phyloP scores from a whole-genome alignment of 2,888 invertebrate genomes.

The Timema cristinae region DNA sequence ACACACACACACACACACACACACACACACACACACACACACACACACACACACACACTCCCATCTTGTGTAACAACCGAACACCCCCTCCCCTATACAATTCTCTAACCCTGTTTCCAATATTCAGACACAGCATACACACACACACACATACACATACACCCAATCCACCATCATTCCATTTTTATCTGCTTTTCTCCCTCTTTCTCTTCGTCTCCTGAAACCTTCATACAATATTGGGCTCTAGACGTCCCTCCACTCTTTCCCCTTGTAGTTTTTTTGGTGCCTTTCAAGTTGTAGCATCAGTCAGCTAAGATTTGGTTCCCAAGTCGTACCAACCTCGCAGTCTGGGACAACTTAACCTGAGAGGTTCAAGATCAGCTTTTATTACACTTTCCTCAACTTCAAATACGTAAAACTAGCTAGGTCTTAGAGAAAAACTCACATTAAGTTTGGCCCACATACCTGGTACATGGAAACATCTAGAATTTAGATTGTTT shows the following conservation, averaged over 20 bases:
- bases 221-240: conserved; percentile 28
- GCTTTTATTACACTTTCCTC: too few species aligned
- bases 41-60: too few species aligned
- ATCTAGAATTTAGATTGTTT: too few species aligned
- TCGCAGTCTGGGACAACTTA: not conserved
- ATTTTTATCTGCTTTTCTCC: conserved; percentile 22
- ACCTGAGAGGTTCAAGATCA: too few species aligned
- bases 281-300: conserved; percentile 27
- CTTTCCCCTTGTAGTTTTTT: conserved; percentile 16
- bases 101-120: conserved; percentile 23
- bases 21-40: too few species aligned
- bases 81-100: conserved; percentile 7
- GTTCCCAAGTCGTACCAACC: conserved; percentile 14
- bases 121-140: conserved; percentile 19
- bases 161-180: conserved; percentile 17
- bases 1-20: too few species aligned
- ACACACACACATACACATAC: conserved; percentile 11
- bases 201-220: conserved; percentile 7
- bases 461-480: too few species aligned
- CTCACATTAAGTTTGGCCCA: too few species aligned
- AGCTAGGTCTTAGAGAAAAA: too few species aligned
- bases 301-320: conserved; percentile 27
- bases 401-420: too few species aligned
- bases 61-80: conserved; percentile 17
- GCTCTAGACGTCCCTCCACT: conserved; percentile 12